Evolutionary conservation across 53 echinoderm and acorn worm genomes (phyloP), one percentile per base, ranked within the genome.

Genomic region (Echinarachnius parma): DNA sequence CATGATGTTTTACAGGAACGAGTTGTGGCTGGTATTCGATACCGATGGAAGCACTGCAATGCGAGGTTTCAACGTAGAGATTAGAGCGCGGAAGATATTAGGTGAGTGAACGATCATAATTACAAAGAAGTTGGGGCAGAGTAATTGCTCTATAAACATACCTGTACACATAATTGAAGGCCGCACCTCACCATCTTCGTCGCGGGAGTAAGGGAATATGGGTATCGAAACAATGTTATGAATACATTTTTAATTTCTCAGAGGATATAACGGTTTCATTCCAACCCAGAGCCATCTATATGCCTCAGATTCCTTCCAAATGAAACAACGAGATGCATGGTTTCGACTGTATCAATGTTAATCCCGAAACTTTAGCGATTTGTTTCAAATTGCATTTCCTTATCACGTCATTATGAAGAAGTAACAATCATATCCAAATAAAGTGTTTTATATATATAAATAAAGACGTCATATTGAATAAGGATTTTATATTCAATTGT

Each of bases 11-110:
- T 28, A 65, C 16, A 46, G 14, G 21, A 44, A 44, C 28, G 27
- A 65, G 24, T 28, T 29, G 1, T 65, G 65, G 65, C 36, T 65
- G 10, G 13, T 65, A 46, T 65, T 65, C 19, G 22, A 25, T n/a
- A 22, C 65, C 2, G 65, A 65, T 30, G 46, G 29, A 46, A 2
- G 27, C 10, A 28, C 13, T 9, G 16, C 27, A 18, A 26, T 28
- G 24, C 21, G 45, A 0, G 65, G 65, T 16, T 65, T 46, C 9
- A 45, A 22, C 29, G 28, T 46, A 28, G 46, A 45, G 22, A 2
- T 65, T 15, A 21, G 46, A 27, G 26, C 65, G 5, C 28, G 44
- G 4, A 9, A 65, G 29, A 65, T 44, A 13, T 46, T 46, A 46
- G 65, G 65, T 65, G 13, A 65, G 65, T 7, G 7, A 9, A 9